Percentiles rank a stretch among this genome's conserved stretches.
Conservation (phyloP, 2,113 vertebrate genomes). For the Gobius niger region DNA sequence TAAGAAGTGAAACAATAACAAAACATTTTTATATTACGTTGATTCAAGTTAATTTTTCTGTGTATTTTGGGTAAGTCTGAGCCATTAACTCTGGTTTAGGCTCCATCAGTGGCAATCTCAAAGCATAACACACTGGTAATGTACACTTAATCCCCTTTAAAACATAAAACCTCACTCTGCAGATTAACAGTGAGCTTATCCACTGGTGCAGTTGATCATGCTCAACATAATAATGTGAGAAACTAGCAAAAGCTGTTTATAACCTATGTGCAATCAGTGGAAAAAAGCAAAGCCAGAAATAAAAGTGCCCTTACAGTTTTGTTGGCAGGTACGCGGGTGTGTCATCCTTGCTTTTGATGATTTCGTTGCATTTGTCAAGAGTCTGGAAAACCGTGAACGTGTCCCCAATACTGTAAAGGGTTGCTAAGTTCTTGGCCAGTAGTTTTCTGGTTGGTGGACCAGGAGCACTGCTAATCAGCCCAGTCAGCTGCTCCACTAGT, state of each 20-base stretch:
- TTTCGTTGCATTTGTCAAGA: constrained; percentile 97
- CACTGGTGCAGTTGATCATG: constrained; percentile 32
- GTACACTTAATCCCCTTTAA: constrained; percentile 55
- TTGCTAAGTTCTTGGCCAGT: constrained; percentile 94
- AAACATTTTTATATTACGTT: background rate
- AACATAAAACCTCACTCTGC: constrained; percentile 37
- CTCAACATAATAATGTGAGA: background rate
- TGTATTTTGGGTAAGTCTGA: constrained; percentile 4
- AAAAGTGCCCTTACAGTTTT: constrained; percentile 86
- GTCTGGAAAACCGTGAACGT: constrained; percentile 98
- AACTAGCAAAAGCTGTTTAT: background rate
- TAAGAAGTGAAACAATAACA: background rate
- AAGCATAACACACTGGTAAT: constrained; percentile 18
- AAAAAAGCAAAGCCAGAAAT: background rate
- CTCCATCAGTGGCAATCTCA: constrained; percentile 32
- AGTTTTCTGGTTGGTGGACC: constrained; percentile 95
- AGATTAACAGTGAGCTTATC: constrained; percentile 55
- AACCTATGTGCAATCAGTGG: background rate
- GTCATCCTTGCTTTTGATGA: constrained; percentile 97
- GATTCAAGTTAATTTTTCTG: background rate
- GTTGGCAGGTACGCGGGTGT: constrained; percentile 92
- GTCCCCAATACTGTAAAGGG: constrained; percentile 96
- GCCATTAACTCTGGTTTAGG: constrained; percentile 8
- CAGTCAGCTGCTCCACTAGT: constrained; percentile 94
- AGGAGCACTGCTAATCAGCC: constrained; percentile 93